phyloP scores from a whole-genome alignment of 2,797 vertebrate genomes.

The Steatocranus sp. region DNA sequence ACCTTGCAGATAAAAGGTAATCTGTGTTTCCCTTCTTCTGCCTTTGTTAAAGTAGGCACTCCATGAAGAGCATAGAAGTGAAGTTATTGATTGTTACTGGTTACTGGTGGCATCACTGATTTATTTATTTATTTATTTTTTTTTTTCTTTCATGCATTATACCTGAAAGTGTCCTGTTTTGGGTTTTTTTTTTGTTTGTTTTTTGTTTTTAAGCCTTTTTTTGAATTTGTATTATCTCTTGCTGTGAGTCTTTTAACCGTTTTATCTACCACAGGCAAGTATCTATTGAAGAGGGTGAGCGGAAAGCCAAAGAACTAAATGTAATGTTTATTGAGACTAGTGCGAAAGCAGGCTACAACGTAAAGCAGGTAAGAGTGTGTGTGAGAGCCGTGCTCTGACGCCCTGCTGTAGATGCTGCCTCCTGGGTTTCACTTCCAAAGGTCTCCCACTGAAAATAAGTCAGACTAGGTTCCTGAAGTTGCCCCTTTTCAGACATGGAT shows the following conservation, averaged over 20 bases:
- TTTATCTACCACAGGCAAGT: conserved; percentile 88
- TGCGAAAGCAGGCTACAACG: conserved; percentile 99
- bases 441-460: background rate
- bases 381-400: conserved; percentile 37
- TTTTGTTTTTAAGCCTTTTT: background rate
- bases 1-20: conserved; percentile 98
- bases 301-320: conserved; percentile 99
- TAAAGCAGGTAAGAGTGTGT: conserved; percentile 90
- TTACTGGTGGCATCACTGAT: background rate
- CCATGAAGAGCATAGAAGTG: conserved; percentile 20
- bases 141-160: background rate
- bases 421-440: conserved; percentile 26
- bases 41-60: background rate
- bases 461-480: background rate
- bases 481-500: background rate
- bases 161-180: background rate
- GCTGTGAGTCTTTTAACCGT: conserved; percentile 53
- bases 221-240: background rate
- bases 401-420: conserved; percentile 44
- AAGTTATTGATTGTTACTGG: conserved; percentile 39
- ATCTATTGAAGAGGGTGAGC: conserved; percentile 98
- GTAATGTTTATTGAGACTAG: conserved; percentile 99
- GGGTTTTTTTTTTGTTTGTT: rapidly evolving
- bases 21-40: background rate
- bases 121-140: too few relatives aligned